Evolutionary conservation across 2,888 invertebrate species (phyloP).

Genomic region (Pandemis heparana): DNA sequence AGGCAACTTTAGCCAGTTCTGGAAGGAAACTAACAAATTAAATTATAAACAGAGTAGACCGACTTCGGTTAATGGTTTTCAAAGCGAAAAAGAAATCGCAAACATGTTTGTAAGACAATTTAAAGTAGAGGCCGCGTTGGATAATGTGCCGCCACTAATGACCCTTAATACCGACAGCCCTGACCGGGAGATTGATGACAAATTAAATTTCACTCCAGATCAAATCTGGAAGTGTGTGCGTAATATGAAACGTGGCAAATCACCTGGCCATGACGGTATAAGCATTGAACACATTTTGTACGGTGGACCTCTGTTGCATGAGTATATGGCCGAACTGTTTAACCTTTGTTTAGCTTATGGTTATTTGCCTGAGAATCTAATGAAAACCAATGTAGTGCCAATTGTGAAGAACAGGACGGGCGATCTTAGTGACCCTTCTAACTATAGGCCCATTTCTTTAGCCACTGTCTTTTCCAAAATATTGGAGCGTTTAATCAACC

Average conservation of each 20-base stretch:
- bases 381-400: neutral
- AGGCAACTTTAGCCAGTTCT: slow-evolving; percentile 4
- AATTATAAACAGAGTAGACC: slow-evolving; percentile 6
- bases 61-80: neutral
- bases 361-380: neutral
- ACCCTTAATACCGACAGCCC: neutral
- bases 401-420: neutral
- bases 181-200: neutral
- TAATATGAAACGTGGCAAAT: slow-evolving; percentile 7
- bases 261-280: neutral
- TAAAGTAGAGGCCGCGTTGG: neutral
- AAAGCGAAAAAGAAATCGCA: neutral
- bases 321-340: neutral
- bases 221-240: neutral
- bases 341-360: neutral
- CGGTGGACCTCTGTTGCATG: neutral
- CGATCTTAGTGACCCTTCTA: neutral
- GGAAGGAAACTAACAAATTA: slow-evolving; percentile 3
- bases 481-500: neutral
- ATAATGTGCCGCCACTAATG: neutral
- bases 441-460: neutral
- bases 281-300: slow-evolving; percentile 1
- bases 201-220: neutral
- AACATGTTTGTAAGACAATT: neutral
- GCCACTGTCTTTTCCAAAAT: neutral